Percentiles rank a stretch among this genome's conserved stretches.
Evolutionary conservation across 2,113 vertebrate genomes (phyloP).

Genomic region (Myrmecophaga tridactyla): DNA sequence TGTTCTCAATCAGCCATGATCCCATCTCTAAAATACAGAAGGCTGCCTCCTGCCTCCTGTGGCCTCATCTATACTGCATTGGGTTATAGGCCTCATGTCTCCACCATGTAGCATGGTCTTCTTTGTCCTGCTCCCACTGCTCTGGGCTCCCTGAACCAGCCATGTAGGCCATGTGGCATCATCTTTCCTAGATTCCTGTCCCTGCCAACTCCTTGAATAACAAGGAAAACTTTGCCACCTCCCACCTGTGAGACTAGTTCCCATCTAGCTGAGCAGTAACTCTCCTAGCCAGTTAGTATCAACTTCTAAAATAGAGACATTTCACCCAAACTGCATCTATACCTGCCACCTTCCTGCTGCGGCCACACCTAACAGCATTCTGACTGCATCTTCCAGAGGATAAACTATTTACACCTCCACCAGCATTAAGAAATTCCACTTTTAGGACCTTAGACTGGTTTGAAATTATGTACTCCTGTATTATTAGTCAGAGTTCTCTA

Average conservation of each 20-base stretch:
- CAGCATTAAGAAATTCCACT: too few species aligned
- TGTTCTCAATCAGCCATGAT: not conserved
- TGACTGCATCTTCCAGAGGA: too few species aligned
- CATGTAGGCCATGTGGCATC: not conserved
- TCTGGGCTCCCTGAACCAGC: not conserved
- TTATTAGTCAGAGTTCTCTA: too few species aligned
- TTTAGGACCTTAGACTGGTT: too few species aligned
- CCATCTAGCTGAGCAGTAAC: not conserved
- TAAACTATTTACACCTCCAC: not conserved
- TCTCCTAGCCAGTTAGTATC: not conserved
- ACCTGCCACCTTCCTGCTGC: not conserved
- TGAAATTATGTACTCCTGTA: too few species aligned
- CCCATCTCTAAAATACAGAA: not conserved
- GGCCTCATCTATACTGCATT: not conserved
- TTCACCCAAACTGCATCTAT: not conserved
- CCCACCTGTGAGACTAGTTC: too few species aligned
- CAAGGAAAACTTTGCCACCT: not conserved
- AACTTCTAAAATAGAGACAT: not conserved
- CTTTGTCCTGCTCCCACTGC: not conserved
- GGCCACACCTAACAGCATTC: too few species aligned
- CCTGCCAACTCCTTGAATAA: not conserved
- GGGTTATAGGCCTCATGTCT: not conserved
- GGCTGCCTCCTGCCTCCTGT: not conserved
- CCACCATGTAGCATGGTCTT: not conserved
- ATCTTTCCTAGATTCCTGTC: too few species aligned